phyloP scores from a whole-genome alignment of 2,113 vertebrate genomes.

The Melanocharis versteri region DNA sequence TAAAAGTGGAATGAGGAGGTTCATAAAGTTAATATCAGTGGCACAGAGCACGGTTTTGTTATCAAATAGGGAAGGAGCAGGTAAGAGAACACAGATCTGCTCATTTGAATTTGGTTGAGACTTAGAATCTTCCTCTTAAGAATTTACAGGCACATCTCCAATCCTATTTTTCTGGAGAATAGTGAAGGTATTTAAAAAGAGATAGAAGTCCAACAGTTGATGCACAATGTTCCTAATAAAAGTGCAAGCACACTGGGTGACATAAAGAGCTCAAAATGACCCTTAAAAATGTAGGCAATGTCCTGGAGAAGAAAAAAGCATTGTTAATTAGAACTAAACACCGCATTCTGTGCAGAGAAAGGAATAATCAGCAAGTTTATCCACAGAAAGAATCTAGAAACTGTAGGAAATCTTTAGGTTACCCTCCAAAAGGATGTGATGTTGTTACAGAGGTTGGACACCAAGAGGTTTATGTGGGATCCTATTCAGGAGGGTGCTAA shows the following conservation, averaged over 20 bases:
- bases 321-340: background rate
- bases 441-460: background rate
- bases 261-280: background rate
- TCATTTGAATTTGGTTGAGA: background rate
- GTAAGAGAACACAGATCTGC: background rate
- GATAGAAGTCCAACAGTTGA: background rate
- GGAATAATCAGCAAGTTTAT: background rate
- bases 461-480: fast-evolving
- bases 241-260: background rate
- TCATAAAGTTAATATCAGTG: background rate
- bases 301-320: background rate
- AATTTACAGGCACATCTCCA: background rate
- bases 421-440: background rate
- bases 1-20: background rate
- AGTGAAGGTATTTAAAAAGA: background rate
- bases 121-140: background rate
- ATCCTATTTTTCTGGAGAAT: background rate
- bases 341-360: fast-evolving
- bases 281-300: background rate
- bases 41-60: background rate
- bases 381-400: background rate
- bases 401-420: background rate
- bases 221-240: background rate
- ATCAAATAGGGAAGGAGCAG: background rate
- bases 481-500: background rate